Conservation (phyloP, 1,140 invertebrate genomes). For the Papilio glaucus region DNA sequence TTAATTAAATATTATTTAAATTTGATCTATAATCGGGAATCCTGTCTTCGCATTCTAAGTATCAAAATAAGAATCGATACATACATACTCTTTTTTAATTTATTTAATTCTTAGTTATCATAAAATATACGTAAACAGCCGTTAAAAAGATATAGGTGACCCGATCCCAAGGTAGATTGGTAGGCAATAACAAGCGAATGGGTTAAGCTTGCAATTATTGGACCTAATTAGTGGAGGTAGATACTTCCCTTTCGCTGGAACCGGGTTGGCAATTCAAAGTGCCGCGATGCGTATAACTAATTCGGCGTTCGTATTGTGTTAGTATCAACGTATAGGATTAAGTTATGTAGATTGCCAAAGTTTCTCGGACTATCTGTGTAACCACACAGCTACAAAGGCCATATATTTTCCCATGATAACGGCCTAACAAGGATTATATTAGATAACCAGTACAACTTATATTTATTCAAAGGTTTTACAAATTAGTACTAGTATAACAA, state of each 20-base stretch:
- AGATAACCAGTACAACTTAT: slow-evolving; percentile 6
- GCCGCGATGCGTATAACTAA: slow-evolving; percentile 46
- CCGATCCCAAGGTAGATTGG: slow-evolving; percentile 42
- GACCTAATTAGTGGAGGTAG: slow-evolving; percentile 61
- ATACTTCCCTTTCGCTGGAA: slow-evolving; percentile 55
- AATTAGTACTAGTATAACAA: not conserved
- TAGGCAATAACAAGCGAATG: slow-evolving; percentile 48
- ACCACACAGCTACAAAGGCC: slow-evolving; percentile 25
- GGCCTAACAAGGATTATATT: slow-evolving; percentile 31
- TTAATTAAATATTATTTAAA: too few species aligned
- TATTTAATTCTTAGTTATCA: slow-evolving; percentile 25
- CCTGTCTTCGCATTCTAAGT: too few species aligned
- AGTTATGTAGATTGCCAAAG: slow-evolving; percentile 49
- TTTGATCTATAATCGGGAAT: too few species aligned
- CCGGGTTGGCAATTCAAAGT: slow-evolving; percentile 51
- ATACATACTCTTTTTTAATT: too few species aligned
- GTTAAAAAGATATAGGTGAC: slow-evolving; percentile 63
- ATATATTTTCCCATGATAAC: slow-evolving; percentile 38
- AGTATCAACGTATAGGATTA: slow-evolving; percentile 46
- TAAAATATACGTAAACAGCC: slow-evolving; percentile 59
- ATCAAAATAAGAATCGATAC: too few species aligned
- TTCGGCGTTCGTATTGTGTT: slow-evolving; percentile 51
- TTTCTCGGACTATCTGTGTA: slow-evolving; percentile 42
- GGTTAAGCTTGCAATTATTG: slow-evolving; percentile 67
- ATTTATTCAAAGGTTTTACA: not conserved